Conservation (phyloP, 2,888 invertebrate genomes). For the Mesorhabditis sp. region DNA sequence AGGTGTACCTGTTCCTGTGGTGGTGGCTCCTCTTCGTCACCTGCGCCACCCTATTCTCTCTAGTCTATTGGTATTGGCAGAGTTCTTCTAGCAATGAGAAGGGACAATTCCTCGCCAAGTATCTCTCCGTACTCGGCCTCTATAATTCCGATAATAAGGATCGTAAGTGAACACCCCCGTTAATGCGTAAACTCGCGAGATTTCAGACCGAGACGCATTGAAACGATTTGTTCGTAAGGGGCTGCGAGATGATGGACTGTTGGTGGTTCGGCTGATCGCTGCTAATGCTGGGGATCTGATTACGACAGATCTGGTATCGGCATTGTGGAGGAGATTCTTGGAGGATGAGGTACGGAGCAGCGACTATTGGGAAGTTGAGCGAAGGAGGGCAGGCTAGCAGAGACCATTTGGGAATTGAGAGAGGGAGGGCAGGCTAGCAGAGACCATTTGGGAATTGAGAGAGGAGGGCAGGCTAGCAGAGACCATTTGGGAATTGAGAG, state of each 20-base stretch:
- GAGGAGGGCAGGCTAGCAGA: too few relatives aligned
- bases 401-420: too few relatives aligned
- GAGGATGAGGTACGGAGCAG: conserved; percentile 20
- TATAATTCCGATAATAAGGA: conserved; percentile 32
- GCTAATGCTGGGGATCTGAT: conserved; percentile 56
- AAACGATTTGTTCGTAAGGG: conserved; percentile 41
- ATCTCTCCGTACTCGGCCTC: conserved; percentile 47
- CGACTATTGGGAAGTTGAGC: not conserved
- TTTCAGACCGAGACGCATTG: conserved; percentile 35
- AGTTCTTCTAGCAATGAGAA: conserved; percentile 7
- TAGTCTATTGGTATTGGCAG: conserved; percentile 59
- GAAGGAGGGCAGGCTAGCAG: too few relatives aligned
- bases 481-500: too few relatives aligned
- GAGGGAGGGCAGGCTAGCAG: too few relatives aligned
- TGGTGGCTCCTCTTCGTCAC: conserved; percentile 63
- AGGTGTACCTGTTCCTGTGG: conserved; percentile 61
- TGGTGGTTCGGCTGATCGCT: conserved; percentile 51
- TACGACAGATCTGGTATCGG: conserved; percentile 49
- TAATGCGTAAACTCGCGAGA: not conserved
- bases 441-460: too few relatives aligned
- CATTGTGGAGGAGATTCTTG: conserved; percentile 50
- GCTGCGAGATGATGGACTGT: conserved; percentile 50
- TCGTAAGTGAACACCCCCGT: conserved; percentile 21
- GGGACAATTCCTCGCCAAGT: conserved; percentile 43
- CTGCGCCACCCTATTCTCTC: conserved; percentile 60